These are phyloP conservation scores for Spatulosminthurus flaviceps DNA, from an alignment of 2,888 invertebrate genomes.

Conservation along the genomic window DNA sequence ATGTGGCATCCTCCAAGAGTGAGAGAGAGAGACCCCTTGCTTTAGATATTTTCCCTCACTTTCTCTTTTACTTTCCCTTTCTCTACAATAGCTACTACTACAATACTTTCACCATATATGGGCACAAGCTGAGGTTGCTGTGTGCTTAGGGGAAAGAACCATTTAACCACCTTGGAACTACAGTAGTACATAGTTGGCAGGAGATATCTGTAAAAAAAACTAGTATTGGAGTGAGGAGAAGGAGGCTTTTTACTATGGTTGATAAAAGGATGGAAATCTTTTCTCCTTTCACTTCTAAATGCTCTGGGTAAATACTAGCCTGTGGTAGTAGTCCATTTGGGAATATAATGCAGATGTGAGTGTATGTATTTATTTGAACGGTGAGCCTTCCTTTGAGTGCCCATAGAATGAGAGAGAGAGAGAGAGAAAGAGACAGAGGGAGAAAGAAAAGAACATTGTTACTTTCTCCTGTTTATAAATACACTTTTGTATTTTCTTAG, in stretches of 20 bases:
- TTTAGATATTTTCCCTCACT: neutral
- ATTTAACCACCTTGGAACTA: constrained; percentile 5
- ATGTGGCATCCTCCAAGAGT: constrained; percentile 32
- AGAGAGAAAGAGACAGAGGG: too few relatives aligned
- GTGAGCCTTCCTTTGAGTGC: too few relatives aligned
- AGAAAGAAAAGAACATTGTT: too few relatives aligned
- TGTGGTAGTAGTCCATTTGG: neutral
- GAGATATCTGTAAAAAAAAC: too few relatives aligned
- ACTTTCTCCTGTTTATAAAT: too few relatives aligned
- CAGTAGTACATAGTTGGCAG: too few relatives aligned
- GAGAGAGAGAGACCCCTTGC: too few relatives aligned
- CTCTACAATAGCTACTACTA: neutral
- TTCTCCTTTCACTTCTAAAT: neutral
- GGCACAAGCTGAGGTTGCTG: neutral
- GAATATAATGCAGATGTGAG: too few relatives aligned
- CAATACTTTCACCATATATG: neutral
- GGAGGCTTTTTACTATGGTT: neutral
- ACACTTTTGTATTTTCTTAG: too few relatives aligned
- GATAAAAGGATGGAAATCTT: neutral
- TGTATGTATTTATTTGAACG: too few relatives aligned
- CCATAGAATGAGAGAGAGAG: too few relatives aligned
- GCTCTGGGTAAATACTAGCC: neutral
- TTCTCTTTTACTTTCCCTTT: neutral
- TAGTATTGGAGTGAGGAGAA: neutral
- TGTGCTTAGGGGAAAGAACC: neutral